phyloP scores from a whole-genome alignment of 2,888 invertebrate species.

The Dastarcus helophoroides region DNA sequence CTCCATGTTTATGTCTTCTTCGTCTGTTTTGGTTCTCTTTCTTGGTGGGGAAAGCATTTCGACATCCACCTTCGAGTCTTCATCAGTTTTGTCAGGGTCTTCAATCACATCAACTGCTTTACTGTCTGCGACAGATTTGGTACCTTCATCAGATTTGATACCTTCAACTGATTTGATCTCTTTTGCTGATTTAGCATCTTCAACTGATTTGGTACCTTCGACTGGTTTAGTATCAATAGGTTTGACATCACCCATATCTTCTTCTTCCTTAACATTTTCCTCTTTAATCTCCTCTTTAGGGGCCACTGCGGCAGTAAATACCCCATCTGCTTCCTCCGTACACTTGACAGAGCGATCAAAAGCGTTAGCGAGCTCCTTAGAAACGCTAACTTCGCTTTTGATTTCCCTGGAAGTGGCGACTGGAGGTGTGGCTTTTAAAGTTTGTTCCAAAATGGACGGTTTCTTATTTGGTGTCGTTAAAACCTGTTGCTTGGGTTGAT shows the following conservation, averaged over 20 bases:
- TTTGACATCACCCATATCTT: conserved; percentile 14
- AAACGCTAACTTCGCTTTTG: conserved; percentile 42
- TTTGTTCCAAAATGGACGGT: conserved; percentile 60
- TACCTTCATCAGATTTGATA: conserved; percentile 7
- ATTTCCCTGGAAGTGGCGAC: conserved; percentile 15
- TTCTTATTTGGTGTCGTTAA: conserved; percentile 35
- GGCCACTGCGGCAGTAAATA: conserved; percentile 27
- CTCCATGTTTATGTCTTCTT: conserved; percentile 33
- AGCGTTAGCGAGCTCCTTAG: conserved; percentile 49
- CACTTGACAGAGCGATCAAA: conserved; percentile 51
- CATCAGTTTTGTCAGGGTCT: no score
- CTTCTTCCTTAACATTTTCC: conserved; percentile 23
- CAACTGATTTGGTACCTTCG: conserved; percentile 3
- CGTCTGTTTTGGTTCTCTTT: conserved; percentile 32
- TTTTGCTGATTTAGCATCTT: conserved; percentile 6
- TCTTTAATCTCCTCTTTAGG: conserved; percentile 23
- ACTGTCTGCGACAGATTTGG: no score
- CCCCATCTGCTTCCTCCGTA: conserved; percentile 37
- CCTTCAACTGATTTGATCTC: conserved; percentile 5
- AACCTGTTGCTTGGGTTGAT: conserved; percentile 31
- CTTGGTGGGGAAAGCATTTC: conserved; percentile 40
- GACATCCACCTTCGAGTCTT: conserved; percentile 36
- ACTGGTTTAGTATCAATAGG: conserved; percentile 5
- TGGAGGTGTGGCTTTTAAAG: conserved; percentile 45
- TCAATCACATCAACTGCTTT: no score